A percentile compares a stretch with the other conserved stretches of the same genome.
These are phyloP conservation scores for Lasiurus borealis DNA, from an alignment of 2,113 vertebrate species.

Conservation along the genomic window DNA sequence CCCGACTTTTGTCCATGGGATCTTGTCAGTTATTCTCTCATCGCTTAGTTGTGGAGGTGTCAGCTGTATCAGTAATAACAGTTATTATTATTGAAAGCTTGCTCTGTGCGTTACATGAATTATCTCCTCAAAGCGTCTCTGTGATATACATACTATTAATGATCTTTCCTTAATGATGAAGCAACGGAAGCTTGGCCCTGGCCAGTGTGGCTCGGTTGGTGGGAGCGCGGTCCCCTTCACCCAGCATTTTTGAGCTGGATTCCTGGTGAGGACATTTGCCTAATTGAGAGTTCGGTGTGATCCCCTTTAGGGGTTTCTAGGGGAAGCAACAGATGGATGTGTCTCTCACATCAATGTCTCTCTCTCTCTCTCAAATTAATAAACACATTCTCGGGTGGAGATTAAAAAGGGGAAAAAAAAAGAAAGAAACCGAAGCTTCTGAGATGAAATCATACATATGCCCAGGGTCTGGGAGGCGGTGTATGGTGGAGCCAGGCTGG, in stretches of 20 bases:
- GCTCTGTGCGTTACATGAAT: constrained; percentile 62
- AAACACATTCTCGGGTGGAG: neutral
- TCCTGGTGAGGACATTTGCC: neutral
- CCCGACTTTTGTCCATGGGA: constrained; percentile 45
- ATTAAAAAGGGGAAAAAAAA: neutral
- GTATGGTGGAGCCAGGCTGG: neutral
- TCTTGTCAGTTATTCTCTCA: constrained; percentile 41
- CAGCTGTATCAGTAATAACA: constrained; percentile 37
- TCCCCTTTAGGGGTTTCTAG: neutral
- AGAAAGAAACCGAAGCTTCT: neutral
- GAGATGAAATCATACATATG: neutral
- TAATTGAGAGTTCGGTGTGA: neutral
- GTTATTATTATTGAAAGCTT: constrained; percentile 60
- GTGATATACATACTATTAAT: constrained; percentile 29
- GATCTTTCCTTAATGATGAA: neutral
- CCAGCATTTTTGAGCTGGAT: neutral
- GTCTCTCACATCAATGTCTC: neutral
- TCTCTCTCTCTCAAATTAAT: neutral
- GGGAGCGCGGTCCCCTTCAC: neutral
- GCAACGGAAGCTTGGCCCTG: neutral
- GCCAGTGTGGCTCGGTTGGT: neutral
- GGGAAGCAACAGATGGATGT: neutral
- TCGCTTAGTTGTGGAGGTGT: constrained; percentile 36
- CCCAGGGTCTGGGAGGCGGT: neutral
- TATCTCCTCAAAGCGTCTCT: constrained; percentile 15